These are phyloP conservation scores for Eustalomyia histrio DNA, from an alignment of 2,888 invertebrate genomes.

Conservation along the genomic window DNA sequence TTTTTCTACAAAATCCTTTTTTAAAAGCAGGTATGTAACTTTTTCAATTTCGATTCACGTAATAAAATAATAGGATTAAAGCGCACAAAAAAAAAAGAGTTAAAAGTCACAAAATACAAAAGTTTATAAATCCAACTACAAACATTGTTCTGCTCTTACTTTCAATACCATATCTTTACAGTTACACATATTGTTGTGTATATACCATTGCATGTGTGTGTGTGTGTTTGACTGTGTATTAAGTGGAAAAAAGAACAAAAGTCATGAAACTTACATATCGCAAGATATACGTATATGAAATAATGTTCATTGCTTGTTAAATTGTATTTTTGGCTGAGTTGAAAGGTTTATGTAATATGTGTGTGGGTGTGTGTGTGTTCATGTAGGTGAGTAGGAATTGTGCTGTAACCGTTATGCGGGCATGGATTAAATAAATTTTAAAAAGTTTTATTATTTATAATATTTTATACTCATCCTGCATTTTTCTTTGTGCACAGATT, in stretches of 20 bases:
- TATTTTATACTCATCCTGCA: too few relatives aligned
- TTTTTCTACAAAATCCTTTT: slow-evolving; percentile 54
- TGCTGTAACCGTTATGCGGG: slow-evolving; percentile 44
- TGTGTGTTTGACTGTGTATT: not conserved
- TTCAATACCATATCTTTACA: slow-evolving; percentile 25
- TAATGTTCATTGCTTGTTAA: slow-evolving; percentile 17
- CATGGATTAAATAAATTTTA: slow-evolving; percentile 54
- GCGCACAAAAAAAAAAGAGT: slow-evolving; percentile 62
- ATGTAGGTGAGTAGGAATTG: slow-evolving; percentile 15
- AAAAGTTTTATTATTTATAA: slow-evolving; percentile 12
- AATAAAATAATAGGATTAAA: slow-evolving; percentile 73
- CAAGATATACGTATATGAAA: slow-evolving; percentile 18
- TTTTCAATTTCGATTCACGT: slow-evolving; percentile 69
- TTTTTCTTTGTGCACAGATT: slow-evolving; percentile 6
- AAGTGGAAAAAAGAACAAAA: slow-evolving; percentile 4
- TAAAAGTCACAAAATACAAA: slow-evolving; percentile 57
- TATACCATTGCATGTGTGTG: not conserved
- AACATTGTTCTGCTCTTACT: slow-evolving; percentile 32
- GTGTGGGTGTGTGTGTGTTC: not conserved
- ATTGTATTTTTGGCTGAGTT: slow-evolving; percentile 5
- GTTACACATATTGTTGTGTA: slow-evolving; percentile 44
- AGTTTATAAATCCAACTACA: slow-evolving; percentile 4
- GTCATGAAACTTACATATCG: slow-evolving; percentile 24
- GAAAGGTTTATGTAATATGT: slow-evolving; percentile 3
- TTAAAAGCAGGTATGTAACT: slow-evolving; percentile 55